These are phyloP conservation scores for Periparus ater DNA, from an alignment of 2,797 vertebrate genomes.

Conservation along the genomic window DNA sequence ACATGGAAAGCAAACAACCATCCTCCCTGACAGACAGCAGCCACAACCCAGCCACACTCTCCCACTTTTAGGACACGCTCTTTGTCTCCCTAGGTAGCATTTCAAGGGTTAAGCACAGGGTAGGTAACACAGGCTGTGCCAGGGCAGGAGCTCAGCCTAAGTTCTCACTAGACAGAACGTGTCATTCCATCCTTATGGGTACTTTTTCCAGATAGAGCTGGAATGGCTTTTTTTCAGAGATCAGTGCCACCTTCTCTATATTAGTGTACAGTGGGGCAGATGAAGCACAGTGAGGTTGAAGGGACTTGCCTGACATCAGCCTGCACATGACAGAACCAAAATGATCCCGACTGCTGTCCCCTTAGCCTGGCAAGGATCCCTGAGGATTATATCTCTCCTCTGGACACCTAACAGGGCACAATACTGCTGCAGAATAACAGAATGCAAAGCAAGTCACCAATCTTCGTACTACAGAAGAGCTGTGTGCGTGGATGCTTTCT, in stretches of 20 bases:
- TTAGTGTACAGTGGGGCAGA: neutral
- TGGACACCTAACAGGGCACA: neutral
- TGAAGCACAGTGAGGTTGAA: neutral
- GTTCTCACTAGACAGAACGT: neutral
- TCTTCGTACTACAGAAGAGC: neutral
- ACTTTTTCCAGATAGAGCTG: fast-evolving
- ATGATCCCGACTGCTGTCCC: neutral
- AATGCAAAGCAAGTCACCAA: neutral
- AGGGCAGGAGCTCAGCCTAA: neutral
- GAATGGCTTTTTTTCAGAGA: neutral
- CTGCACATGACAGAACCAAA: neutral
- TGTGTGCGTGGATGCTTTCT: neutral
- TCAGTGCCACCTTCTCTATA: neutral
- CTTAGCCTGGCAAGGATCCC: neutral
- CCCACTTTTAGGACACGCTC: neutral
- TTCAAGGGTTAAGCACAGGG: neutral
- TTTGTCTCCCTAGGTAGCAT: neutral
- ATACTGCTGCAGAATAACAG: neutral
- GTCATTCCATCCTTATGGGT: neutral
- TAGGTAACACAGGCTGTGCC: neutral
- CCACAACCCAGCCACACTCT: neutral
- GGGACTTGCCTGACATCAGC: neutral
- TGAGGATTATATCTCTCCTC: neutral
- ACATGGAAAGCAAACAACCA: neutral
- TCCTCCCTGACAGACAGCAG: neutral